These are phyloP conservation scores for Molossus alvarezi DNA, from an alignment of 2,797 vertebrate genomes.

Conservation along the genomic window DNA sequence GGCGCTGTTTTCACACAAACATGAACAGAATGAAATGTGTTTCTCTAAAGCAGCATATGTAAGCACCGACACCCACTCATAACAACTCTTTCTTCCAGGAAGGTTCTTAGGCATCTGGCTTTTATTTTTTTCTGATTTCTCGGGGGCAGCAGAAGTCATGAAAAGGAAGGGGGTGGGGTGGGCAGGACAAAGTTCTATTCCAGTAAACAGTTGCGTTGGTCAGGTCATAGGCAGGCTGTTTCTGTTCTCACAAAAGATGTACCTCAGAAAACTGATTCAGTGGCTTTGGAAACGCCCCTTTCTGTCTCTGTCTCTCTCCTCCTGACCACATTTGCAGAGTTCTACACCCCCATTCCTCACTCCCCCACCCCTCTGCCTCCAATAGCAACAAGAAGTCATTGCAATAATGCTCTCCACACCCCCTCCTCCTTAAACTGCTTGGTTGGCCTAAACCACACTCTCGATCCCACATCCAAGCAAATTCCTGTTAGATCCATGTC, in stretches of 20 bases:
- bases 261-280: constrained; percentile 48
- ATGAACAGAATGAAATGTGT: constrained; percentile 23
- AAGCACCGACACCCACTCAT: constrained; percentile 70
- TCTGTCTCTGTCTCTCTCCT: no score
- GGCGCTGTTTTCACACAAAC: neutral
- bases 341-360: neutral
- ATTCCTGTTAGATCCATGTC: neutral
- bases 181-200: constrained; percentile 48
- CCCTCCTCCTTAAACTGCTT: neutral
- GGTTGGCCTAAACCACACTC: neutral
- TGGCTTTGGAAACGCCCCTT: neutral
- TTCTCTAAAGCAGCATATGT: constrained; percentile 77
- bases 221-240: constrained; percentile 45
- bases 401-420: neutral
- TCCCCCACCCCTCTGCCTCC: neutral
- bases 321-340: neutral
- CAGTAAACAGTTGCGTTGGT: constrained; percentile 55
- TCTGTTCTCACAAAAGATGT: constrained; percentile 70
- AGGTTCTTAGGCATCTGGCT: constrained; percentile 79
- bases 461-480: neutral
- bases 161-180: neutral
- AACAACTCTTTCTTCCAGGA: constrained; percentile 80
- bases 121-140: constrained; percentile 61
- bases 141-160: constrained; percentile 63
- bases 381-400: neutral